Evolutionary conservation across 1,140 invertebrate genomes (phyloP).

Genomic region (Lordiphosa mommai): DNA sequence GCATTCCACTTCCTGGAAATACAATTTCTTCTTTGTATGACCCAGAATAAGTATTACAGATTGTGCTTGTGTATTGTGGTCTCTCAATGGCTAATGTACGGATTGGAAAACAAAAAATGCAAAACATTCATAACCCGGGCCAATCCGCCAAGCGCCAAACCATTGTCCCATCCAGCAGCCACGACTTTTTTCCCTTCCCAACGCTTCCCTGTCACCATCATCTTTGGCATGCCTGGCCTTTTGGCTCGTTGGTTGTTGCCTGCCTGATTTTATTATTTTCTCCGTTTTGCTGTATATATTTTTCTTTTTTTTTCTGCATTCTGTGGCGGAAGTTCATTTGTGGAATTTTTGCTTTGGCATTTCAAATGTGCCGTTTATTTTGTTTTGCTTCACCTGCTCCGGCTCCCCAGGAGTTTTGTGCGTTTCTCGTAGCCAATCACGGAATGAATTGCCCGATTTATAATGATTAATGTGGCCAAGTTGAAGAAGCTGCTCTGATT

Average conservation of each 20-base stretch:
- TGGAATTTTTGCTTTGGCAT: constrained; percentile 58
- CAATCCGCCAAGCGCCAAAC: too few relatives aligned
- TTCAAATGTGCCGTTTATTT: constrained; percentile 50
- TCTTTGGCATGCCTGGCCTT: too few relatives aligned
- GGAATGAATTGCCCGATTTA: constrained; percentile 70
- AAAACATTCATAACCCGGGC: too few relatives aligned
- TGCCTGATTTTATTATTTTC: constrained; percentile 39
- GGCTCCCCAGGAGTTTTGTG: constrained; percentile 3
- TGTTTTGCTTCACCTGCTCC: constrained; percentile 30
- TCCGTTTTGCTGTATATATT: constrained; percentile 1
- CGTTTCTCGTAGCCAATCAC: constrained; percentile 41
- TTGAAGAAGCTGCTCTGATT: constrained; percentile 20
- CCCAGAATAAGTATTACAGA: too few relatives aligned
- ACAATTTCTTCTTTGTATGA: too few relatives aligned
- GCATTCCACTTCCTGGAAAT: too few relatives aligned
- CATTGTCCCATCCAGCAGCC: too few relatives aligned
- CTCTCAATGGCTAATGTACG: too few relatives aligned
- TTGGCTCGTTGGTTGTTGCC: constrained; percentile 3
- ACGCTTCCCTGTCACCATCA: too few relatives aligned
- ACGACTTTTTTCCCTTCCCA: too few relatives aligned
- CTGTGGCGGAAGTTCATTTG: constrained; percentile 58
- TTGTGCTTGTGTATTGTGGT: too few relatives aligned
- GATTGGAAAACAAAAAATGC: too few relatives aligned
- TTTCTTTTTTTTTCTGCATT: constrained; percentile 38
- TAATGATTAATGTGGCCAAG: constrained; percentile 68